Evolutionary conservation across 2,113 vertebrate genomes (phyloP).

Genomic region (Chelonoidis abingdonii): DNA sequence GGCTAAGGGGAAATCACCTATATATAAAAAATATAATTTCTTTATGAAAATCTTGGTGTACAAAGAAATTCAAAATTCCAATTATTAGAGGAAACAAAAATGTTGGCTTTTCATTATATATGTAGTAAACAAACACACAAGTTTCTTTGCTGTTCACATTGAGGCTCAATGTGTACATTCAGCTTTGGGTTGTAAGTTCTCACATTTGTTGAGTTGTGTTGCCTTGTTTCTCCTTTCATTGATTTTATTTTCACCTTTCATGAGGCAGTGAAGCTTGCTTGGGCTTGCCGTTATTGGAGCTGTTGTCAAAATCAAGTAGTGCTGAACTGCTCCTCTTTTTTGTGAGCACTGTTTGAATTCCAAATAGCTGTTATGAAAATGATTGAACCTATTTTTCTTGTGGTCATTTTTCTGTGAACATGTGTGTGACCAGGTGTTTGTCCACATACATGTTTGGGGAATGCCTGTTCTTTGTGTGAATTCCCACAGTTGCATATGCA

Average conservation of each 20-base stretch:
- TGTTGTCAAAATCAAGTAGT: background rate
- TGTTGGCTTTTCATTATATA: background rate
- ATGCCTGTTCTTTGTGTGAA: background rate
- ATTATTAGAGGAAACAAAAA: background rate
- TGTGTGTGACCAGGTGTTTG: background rate
- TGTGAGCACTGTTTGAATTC: background rate
- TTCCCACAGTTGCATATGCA: background rate
- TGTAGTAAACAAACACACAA: background rate
- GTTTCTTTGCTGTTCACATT: background rate
- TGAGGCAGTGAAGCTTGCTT: background rate
- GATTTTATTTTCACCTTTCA: background rate
- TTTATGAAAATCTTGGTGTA: background rate
- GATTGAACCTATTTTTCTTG: background rate
- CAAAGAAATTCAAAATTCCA: background rate
- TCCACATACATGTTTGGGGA: background rate
- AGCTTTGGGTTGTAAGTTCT: background rate
- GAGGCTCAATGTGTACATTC: background rate
- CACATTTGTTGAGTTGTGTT: background rate
- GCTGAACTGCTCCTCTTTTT: background rate
- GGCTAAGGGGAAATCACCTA: background rate
- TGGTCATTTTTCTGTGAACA: background rate
- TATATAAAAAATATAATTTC: background rate
- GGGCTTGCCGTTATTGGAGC: background rate
- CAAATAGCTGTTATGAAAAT: rapidly evolving
- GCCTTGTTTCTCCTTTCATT: rapidly evolving